Evolutionary conservation across 2,888 invertebrate species (phyloP).

Genomic region (Aphrophora alni): DNA sequence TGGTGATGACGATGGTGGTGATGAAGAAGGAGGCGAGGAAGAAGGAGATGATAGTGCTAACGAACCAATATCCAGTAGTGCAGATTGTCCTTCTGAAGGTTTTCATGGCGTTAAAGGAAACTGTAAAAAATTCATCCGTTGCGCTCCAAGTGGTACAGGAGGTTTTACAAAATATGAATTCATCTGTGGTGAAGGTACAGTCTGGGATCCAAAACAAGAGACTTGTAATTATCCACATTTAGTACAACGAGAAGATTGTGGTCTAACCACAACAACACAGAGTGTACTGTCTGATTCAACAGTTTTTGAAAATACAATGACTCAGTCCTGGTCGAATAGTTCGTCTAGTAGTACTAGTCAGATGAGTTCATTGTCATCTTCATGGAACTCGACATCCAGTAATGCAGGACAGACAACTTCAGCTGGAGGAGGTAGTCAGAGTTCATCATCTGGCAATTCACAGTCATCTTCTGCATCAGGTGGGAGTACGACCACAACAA

Average conservation of each 20-base stretch:
- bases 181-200: conserved; percentile 75
- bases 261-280: conserved; percentile 40
- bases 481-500: conserved; percentile 34
- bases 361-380: conserved; percentile 47
- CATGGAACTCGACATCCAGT: conserved; percentile 38
- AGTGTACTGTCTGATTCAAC: conserved; percentile 50
- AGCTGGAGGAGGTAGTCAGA: conserved; percentile 40
- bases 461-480: conserved; percentile 43
- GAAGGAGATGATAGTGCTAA: conserved; percentile 23
- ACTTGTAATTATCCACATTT: conserved; percentile 77
- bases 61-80: conserved; percentile 18
- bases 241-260: conserved; percentile 55
- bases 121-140: conserved; percentile 52
- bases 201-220: conserved; percentile 73
- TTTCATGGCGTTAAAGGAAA: conserved; percentile 51
- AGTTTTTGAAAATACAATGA: conserved; percentile 46
- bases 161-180: conserved; percentile 72
- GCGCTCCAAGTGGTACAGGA: conserved; percentile 55
- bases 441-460: conserved; percentile 35
- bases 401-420: conserved; percentile 43
- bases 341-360: conserved; percentile 46
- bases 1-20: conserved; percentile 20
- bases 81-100: conserved; percentile 51
- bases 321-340: conserved; percentile 47
- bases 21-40: neutral